A percentile compares a stretch with the other conserved stretches of the same genome.
Evolutionary conservation across 30 jellyfish, hydroid and myxozoan genomes (phyloP).

Genomic region (Cassiopea andromeda): DNA sequence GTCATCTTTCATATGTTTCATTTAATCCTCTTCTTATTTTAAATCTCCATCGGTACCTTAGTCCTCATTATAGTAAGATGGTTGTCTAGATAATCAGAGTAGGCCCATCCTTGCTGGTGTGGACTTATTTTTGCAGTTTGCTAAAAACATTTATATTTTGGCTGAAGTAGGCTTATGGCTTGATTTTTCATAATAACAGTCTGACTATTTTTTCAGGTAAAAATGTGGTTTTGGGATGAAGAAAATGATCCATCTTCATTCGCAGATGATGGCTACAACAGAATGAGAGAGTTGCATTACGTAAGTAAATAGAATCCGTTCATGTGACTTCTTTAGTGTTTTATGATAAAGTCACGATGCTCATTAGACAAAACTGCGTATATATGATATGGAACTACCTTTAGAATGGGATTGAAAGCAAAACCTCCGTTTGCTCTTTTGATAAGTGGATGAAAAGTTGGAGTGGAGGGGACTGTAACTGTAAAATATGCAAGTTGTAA

Average conservation of each 20-base stretch:
- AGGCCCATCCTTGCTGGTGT: not conserved
- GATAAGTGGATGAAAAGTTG: too few species aligned
- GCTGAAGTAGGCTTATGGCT: not conserved
- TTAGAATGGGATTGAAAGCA: too few species aligned
- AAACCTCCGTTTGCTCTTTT: too few species aligned
- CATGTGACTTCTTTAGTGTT: not conserved
- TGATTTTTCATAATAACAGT: not conserved
- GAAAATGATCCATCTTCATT: slow-evolving; percentile 46
- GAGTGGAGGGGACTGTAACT: too few species aligned
- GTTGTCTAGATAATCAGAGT: not conserved
- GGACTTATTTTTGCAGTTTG: not conserved
- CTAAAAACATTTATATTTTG: not conserved
- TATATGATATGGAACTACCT: too few species aligned
- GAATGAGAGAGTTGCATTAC: slow-evolving; percentile 55
- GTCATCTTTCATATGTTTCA: too few species aligned
- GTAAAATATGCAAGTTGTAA: too few species aligned
- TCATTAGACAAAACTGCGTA: too few species aligned
- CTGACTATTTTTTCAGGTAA: slow-evolving; percentile 33
- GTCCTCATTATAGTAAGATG: too few species aligned
- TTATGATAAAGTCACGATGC: not conserved
- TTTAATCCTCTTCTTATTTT: too few species aligned
- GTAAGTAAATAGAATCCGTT: slow-evolving; percentile 12
- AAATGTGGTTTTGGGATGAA: slow-evolving; percentile 68
- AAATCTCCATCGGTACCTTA: too few species aligned
- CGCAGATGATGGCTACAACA: slow-evolving; percentile 73